Evolutionary conservation across 2,113 vertebrate genomes (phyloP), one percentile per base, ranked within the genome.

Genomic region (Mionectes macconnelli): DNA sequence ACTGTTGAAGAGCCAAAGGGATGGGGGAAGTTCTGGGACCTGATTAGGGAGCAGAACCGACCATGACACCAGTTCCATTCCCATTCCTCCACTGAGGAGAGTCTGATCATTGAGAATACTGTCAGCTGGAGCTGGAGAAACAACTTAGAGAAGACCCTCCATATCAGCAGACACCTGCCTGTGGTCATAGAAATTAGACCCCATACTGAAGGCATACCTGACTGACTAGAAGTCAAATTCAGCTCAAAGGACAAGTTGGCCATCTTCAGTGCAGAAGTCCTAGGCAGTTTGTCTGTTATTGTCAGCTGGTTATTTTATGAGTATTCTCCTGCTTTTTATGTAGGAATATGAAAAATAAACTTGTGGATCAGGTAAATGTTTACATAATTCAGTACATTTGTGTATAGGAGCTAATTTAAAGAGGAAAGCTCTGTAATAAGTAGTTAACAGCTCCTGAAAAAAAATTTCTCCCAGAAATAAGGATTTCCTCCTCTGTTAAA

Each of bases 1-100:
- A 12, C 10, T 42, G 5, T 39, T 92, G 28, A 39, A 68, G 35
- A 69, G 14, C 3, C 9, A 75, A 89, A 70, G 12, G 12, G 8
- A 5, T 62, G 23, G 6, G 6, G 28, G n/a, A 77, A 50, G 15
- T 69, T 88, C 63, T 83, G 25, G 22, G 31, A 88, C 8, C 8
- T 50, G 24, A 57, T 49, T 19, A 50, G 28, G 60, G 24, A 45
- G 28, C 22, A 73, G 55, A 88, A 73, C 42, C 3, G 1, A 57
- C 33, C 49, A 21, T 9, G 31, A 22, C 22, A 37, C 4, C 2
- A 2, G 4, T 33, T 27, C n/a, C 1, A 2, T 12, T 35, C 37
- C 31, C 1, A 2, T 14, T 87, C 45, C 28, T 87, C 39, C 37
- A 23, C 16, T n/a, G 39, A 37, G 13, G 10, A 50, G 6, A n/a